A percentile compares a stretch with the other conserved stretches of the same genome.
Evolutionary conservation across 1,140 invertebrate species (phyloP).

Genomic region (Limonius californicus): DNA sequence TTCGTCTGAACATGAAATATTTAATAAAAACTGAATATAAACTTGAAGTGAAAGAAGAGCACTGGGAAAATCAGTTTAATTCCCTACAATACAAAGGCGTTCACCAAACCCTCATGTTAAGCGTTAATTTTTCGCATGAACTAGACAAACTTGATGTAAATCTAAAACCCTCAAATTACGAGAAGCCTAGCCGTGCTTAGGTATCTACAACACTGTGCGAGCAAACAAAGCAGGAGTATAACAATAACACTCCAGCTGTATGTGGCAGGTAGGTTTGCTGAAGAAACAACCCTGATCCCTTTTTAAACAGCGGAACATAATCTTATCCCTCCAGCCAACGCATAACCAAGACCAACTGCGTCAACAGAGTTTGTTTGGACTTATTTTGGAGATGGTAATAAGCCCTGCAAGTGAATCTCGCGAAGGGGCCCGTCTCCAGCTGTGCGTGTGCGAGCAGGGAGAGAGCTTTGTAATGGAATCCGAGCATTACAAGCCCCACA

Average conservation of each 20-base stretch:
- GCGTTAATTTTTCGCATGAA: not conserved
- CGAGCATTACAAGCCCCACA: constrained; percentile 25
- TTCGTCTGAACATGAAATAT: too few species aligned
- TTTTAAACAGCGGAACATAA: constrained; percentile 12
- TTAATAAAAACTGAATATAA: too few species aligned
- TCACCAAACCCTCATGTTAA: too few species aligned
- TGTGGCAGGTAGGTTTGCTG: constrained; percentile 1
- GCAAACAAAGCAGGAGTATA: constrained; percentile 7
- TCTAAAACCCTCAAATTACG: not conserved
- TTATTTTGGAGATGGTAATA: constrained; percentile 38
- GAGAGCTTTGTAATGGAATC: constrained; percentile 32
- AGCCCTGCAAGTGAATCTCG: constrained; percentile 25
- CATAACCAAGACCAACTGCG: constrained; percentile 32
- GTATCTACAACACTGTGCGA: not conserved
- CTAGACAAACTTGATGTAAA: constrained; percentile 4
- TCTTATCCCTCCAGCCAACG: constrained; percentile 12
- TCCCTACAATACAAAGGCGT: too few species aligned
- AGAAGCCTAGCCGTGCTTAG: not conserved
- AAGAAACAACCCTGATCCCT: constrained; percentile 7
- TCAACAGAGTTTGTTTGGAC: constrained; percentile 37
- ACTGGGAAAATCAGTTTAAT: too few species aligned
- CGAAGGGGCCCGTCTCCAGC: constrained; percentile 25
- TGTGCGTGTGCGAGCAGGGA: constrained; percentile 17
- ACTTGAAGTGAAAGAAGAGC: too few species aligned
- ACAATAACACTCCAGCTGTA: constrained; percentile 11